Conservation (phyloP, 2,888 invertebrate species). For the Diogma glabrata region DNA sequence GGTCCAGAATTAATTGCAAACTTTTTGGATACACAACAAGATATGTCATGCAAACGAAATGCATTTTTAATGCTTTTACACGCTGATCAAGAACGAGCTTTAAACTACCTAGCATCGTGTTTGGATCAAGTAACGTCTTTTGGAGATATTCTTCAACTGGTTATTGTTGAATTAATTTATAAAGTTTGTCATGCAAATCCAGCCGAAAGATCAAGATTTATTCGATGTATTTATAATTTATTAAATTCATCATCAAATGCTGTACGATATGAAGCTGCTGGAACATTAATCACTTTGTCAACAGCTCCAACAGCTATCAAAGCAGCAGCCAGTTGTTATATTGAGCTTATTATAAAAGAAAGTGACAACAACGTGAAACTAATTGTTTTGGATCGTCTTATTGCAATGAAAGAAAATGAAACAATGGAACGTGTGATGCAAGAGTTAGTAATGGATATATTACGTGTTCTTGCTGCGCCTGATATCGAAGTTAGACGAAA, state of each 20-base stretch:
- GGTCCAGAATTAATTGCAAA: slow-evolving; percentile 93
- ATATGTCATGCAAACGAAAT: slow-evolving; percentile 98
- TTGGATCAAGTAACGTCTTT: slow-evolving; percentile 90
- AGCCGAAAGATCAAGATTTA: slow-evolving; percentile 89
- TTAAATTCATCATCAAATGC: slow-evolving; percentile 92
- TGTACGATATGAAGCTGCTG: slow-evolving; percentile 97
- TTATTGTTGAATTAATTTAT: slow-evolving; percentile 97
- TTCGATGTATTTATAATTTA: slow-evolving; percentile 95
- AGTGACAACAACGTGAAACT: slow-evolving; percentile 99
- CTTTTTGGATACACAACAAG: slow-evolving; percentile 92
- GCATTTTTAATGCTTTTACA: slow-evolving; percentile 98
- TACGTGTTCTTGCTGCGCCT: slow-evolving; percentile 82
- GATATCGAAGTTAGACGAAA: slow-evolving; percentile 91
- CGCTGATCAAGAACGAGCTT: slow-evolving; percentile 89
- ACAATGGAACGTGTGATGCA: slow-evolving; percentile 75
- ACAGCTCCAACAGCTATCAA: slow-evolving; percentile 95
- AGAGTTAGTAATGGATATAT: slow-evolving; percentile 93
- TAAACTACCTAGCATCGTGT: slow-evolving; percentile 84
- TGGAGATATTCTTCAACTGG: slow-evolving; percentile 94
- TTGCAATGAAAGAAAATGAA: slow-evolving; percentile 73
- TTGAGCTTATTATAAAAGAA: slow-evolving; percentile 98
- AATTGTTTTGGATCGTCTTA: slow-evolving; percentile 89
- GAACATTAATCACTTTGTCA: slow-evolving; percentile 94
- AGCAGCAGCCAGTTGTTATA: slow-evolving; percentile 96
- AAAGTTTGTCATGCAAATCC: slow-evolving; percentile 98